A percentile compares a stretch with the other conserved stretches of the same genome.
Conservation (phyloP, 37 sponge, comb jelly and placozoan genomes). For the Crambe crambe region DNA sequence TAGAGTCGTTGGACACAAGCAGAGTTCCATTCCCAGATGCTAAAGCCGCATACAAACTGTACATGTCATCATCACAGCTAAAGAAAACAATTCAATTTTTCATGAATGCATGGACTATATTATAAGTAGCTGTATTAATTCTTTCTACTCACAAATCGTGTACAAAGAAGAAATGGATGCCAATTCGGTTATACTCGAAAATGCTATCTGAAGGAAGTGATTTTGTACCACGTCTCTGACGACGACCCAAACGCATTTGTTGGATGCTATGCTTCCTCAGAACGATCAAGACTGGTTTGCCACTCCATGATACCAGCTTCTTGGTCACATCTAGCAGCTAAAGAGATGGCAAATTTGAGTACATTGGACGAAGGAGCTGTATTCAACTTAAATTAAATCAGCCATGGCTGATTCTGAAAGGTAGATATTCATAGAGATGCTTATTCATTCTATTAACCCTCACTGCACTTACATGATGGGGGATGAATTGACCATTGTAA, state of each 20-base stretch:
- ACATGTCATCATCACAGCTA: constrained; percentile 30
- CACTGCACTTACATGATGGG: no score
- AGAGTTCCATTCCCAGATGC: not conserved
- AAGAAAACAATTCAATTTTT: no score
- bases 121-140: not conserved
- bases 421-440: no score
- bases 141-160: not conserved
- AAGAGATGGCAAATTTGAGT: not conserved
- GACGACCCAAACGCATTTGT: not conserved
- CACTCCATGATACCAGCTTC: not conserved
- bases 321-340: not conserved
- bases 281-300: not conserved
- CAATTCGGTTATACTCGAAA: not conserved
- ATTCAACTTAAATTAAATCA: no score
- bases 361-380: no score
- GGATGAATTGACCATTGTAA: no score
- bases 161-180: constrained; percentile 16
- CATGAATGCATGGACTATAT: not conserved
- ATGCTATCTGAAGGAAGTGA: not conserved
- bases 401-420: no score
- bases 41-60: constrained; percentile 8
- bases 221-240: not conserved
- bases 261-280: not conserved
- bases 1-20: constrained; percentile 13
- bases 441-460: no score